Evolutionary conservation across 35 echinoderm and acorn worm genomes (phyloP).

Genomic region (Heliocidaris erythrogramma): DNA sequence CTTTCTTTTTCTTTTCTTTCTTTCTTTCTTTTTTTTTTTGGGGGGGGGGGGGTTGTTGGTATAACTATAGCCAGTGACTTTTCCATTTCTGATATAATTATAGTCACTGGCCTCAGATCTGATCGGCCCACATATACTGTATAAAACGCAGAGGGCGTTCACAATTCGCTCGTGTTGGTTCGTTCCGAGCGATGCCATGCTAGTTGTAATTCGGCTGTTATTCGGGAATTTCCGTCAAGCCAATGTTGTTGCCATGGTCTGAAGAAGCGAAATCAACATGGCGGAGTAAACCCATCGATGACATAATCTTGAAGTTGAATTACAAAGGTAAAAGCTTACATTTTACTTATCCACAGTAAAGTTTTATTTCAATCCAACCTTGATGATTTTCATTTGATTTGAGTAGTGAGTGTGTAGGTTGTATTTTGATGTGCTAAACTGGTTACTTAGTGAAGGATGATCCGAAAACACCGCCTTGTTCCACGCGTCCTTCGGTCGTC

Average conservation of each 20-base stretch:
- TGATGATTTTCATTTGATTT: background rate
- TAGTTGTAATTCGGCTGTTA: background rate
- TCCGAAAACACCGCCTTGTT: background rate
- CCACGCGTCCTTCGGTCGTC: background rate
- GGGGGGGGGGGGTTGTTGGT: too few species aligned
- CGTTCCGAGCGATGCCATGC: too few species aligned
- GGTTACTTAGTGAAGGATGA: background rate
- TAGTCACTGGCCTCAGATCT: too few species aligned
- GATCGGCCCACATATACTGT: background rate
- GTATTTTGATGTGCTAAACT: background rate
- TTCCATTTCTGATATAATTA: too few species aligned
- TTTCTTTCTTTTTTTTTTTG: too few species aligned
- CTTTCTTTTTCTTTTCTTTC: too few species aligned
- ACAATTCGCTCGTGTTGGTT: background rate
- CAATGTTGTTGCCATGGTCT: constrained; percentile 42
- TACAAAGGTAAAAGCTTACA: background rate
- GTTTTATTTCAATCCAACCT: background rate
- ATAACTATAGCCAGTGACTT: too few species aligned
- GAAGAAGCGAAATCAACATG: constrained; percentile 53
- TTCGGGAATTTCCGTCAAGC: constrained; percentile 33
- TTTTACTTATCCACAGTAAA: background rate
- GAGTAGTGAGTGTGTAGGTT: background rate
- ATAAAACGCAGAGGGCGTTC: background rate
- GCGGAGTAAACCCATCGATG: background rate
- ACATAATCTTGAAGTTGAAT: background rate